Evolutionary conservation across 2,113 vertebrate genomes (phyloP), one percentile per base, ranked within the genome.

Genomic region (Anser brachyrhynchus): DNA sequence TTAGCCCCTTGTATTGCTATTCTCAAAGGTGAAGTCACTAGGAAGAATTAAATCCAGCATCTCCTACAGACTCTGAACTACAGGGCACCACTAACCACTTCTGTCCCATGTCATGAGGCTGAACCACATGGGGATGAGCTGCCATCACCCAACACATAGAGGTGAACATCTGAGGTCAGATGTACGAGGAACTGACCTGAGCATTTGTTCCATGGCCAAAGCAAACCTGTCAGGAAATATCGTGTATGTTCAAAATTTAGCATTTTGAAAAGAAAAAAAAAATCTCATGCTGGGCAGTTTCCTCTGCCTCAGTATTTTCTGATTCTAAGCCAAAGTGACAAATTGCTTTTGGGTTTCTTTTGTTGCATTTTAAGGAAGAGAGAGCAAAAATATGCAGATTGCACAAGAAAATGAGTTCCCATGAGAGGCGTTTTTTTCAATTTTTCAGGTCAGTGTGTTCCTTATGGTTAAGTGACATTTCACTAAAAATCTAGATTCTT

Each of bases 71-170:
- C 43, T 84, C 52, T 75, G 79, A 37, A 46, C 31, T 52, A 31
- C 46, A 55, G 41, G 22, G 28, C 29, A 31, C 9, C 54, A 33
- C 33, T 8, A 55, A 73, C 10, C 7, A 11, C 13, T 70, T 55
- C 74, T 86, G 64, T 54, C n/a, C 64, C 76, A 31, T 69, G 17
- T 39, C 0, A 0, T 11, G 20, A 14, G 29, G 2, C 1, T 73
- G 58, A 29, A 49, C 62, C 8, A 4, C 0, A 3, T 2, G 1
- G 46, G 35, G 29, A 26, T 73, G 67, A 77, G 25, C 33, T 71
- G 26, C 31, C 83, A 15, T 15, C 0, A 0, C 14, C 26, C 35
- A 33, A 37, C 13, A 25, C 70, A 9, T 2, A 72, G 58, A 84
- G 23, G 15, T 23, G 52, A 75, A 49, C 20, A 26, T 22, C 43